Evolutionary conservation across 2,113 vertebrate genomes (phyloP).

Genomic region (Pelmatolapia mariae): DNA sequence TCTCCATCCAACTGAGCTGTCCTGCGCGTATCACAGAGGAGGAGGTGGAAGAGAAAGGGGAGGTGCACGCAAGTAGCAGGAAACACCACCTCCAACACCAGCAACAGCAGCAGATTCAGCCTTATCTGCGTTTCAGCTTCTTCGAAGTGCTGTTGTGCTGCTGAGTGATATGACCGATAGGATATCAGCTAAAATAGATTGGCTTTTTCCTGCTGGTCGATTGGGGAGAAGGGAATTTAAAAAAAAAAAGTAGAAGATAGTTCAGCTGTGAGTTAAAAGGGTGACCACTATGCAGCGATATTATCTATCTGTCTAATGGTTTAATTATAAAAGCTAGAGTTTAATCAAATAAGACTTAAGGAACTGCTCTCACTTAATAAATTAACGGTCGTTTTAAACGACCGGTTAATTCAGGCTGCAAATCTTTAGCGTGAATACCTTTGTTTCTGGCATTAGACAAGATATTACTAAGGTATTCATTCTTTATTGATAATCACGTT

Average conservation of each 20-base stretch:
- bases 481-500: neutral
- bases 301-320: neutral
- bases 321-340: neutral
- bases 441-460: neutral
- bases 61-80: neutral
- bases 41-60: neutral
- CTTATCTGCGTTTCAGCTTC: neutral
- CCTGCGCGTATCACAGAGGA: neutral
- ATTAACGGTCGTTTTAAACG: neutral
- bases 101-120: neutral
- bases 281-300: neutral
- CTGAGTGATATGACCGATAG: neutral
- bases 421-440: neutral
- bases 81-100: neutral
- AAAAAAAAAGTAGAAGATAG: neutral
- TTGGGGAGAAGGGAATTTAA: neutral
- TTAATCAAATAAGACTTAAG: neutral
- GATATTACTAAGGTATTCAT: neutral
- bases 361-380: neutral
- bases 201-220: neutral
- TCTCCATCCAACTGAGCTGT: constrained; percentile 27
- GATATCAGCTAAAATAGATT: neutral
- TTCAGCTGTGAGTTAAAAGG: neutral
- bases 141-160: neutral
- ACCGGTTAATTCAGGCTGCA: neutral